Evolutionary conservation across 2,113 vertebrate genomes (phyloP), one percentile per base, ranked within the genome.

Genomic region (Blennius ocellaris): DNA sequence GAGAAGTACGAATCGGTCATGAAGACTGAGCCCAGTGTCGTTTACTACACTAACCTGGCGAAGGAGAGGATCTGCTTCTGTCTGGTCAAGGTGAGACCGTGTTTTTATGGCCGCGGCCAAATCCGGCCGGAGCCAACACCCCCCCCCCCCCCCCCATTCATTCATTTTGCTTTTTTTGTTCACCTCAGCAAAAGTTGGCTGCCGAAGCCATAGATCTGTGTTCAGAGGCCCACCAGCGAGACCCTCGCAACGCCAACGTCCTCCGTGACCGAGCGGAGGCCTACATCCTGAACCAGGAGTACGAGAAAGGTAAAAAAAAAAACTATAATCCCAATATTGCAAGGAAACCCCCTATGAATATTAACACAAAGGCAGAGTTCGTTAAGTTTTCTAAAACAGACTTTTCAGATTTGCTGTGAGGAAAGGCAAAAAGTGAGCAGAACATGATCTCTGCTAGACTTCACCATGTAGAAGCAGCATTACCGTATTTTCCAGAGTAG

Each of bases 31-130:
- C 92, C 94, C 0, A 87, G 78, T 0, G 68, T 94, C 5, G 73
- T 14, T 1, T 83, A 87, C 63, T 96, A 95, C 76, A 93, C 90
- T 36, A 93, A 87, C 74, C 89, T 92, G 72, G 95, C 94, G 6
- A 95, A 93, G 68, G 94, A 93, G 70, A 88, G 89, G 76, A 95
- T 95, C 84, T 96, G 95, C 81, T 93, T 91, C 93, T 95, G 94
- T 60, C 68, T 94, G 1, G 91, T 95, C 14, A 94, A 94, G 93
- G 95, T 96, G 64, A 69, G 76, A 30, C 21, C 2, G 4, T 2
- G 21, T 30, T 30, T 30, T 30, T 30, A 30, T 30, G 21, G 21
- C 21, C 21, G 21, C 4, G 21, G 21, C 21, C 21, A 30, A 30
- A 4, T 30, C 4, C 21, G 21, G 21, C 21, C 2, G 21, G 21